Evolutionary conservation across 2,888 invertebrate genomes (phyloP).

Genomic region (Dasypolia templi): DNA sequence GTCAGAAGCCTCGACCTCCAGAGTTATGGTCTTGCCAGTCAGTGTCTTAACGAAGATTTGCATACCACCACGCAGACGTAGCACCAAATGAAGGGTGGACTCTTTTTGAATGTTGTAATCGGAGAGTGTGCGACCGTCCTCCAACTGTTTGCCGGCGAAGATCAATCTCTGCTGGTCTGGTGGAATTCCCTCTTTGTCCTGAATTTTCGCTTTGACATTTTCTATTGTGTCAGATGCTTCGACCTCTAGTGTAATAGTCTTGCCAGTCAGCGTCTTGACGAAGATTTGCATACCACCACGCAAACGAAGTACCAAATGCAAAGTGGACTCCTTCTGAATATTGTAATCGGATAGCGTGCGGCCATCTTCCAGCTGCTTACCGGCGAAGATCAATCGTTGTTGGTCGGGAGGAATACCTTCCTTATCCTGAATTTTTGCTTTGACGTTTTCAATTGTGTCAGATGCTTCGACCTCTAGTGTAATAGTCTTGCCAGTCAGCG

Average conservation of each 20-base stretch:
- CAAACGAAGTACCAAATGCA: slow-evolving; percentile 55
- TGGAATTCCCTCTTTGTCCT: slow-evolving; percentile 62
- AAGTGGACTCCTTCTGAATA: slow-evolving; percentile 59
- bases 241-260: slow-evolving; percentile 57
- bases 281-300: slow-evolving; percentile 66
- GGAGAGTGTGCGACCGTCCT: slow-evolving; percentile 50
- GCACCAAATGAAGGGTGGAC: slow-evolving; percentile 47
- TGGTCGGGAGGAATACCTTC: slow-evolving; percentile 65
- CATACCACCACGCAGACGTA: slow-evolving; percentile 63
- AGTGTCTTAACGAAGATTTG: slow-evolving; percentile 62
- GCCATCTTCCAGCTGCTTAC: slow-evolving; percentile 60
- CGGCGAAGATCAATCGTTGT: slow-evolving; percentile 61
- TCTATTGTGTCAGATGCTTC: slow-evolving; percentile 62
- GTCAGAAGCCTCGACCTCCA: slow-evolving; percentile 59
- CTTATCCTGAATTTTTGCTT: slow-evolving; percentile 63
- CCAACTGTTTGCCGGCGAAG: slow-evolving; percentile 62
- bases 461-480: slow-evolving; percentile 56
- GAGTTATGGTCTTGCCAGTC: slow-evolving; percentile 59
- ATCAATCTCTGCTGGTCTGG: slow-evolving; percentile 63
- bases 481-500: slow-evolving; percentile 61
- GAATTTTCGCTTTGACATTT: slow-evolving; percentile 62
- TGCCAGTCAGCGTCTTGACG: slow-evolving; percentile 59
- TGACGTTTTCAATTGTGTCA: slow-evolving; percentile 62
- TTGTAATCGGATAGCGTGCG: slow-evolving; percentile 56
- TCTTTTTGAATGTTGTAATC: slow-evolving; percentile 64